Conservation (phyloP, 2,797 vertebrate species). For the Sphaeramia orbicularis region DNA sequence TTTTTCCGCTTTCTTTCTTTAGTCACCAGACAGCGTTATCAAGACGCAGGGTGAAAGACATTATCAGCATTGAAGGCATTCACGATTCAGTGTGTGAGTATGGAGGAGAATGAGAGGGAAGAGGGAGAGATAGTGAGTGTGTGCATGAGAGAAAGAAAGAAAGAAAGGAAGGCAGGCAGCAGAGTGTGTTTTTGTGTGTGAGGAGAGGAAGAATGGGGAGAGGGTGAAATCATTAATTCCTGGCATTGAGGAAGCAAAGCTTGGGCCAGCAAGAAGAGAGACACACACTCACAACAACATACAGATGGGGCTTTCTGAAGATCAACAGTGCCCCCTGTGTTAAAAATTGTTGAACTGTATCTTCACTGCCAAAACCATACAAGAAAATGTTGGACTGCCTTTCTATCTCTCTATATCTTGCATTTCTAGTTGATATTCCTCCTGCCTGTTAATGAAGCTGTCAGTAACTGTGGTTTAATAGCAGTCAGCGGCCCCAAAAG, state of each 20-base stretch:
- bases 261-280: constrained; percentile 33
- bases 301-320: constrained; percentile 16
- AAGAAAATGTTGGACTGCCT: neutral
- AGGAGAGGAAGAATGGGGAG: constrained; percentile 35
- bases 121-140: constrained; percentile 1
- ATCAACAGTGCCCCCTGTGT: constrained; percentile 71
- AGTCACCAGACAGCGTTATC: constrained; percentile 17
- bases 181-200: constrained; percentile 37
- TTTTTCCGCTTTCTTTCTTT: neutral
- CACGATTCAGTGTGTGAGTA: constrained; percentile 24
- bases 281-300: neutral
- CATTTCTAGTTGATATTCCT: constrained; percentile 20
- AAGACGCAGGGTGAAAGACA: constrained; percentile 25
- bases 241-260: constrained; percentile 41
- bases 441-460: constrained; percentile 36
- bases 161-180: neutral
- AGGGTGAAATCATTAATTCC: constrained; percentile 64
- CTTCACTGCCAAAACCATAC: neutral
- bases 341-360: constrained; percentile 20
- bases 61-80: constrained; percentile 35
- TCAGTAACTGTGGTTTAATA: constrained; percentile 29
- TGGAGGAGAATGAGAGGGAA: neutral
- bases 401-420: constrained; percentile 12
- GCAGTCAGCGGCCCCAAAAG: constrained; percentile 19
- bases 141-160: neutral